Percentiles rank a stretch among this genome's conserved stretches.
phyloP scores from a whole-genome alignment of 2,797 vertebrate species.

The Australoheros facetus region DNA sequence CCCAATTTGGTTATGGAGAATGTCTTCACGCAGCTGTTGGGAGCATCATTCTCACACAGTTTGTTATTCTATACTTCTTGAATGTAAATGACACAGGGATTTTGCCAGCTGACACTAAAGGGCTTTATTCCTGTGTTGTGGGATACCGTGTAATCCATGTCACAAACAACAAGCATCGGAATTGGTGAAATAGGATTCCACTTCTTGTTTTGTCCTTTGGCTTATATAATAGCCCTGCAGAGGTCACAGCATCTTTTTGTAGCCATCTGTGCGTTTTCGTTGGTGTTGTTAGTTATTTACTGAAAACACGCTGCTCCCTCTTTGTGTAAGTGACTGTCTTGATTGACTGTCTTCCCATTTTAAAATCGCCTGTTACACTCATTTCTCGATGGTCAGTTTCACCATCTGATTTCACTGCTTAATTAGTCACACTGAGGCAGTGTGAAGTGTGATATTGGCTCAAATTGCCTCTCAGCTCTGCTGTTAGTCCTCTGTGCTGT shows the following conservation, averaged over 20 bases:
- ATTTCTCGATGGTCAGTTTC: constrained; percentile 67
- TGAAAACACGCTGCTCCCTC: not conserved
- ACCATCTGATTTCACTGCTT: constrained; percentile 71
- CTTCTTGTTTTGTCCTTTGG: constrained; percentile 56
- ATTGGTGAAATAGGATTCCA: constrained; percentile 59
- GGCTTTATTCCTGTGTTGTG: constrained; percentile 47
- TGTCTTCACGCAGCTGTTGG: constrained; percentile 29
- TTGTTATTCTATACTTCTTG: constrained; percentile 40
- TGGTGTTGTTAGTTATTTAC: constrained; percentile 2
- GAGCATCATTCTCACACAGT: constrained; percentile 9
- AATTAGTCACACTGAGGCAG: constrained; percentile 72
- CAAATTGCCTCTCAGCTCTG: constrained; percentile 61
- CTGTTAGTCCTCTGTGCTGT: constrained; percentile 64
- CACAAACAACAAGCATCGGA: constrained; percentile 46
- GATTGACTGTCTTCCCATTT: constrained; percentile 50
- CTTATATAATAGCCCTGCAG: constrained; percentile 45
- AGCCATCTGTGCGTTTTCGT: constrained; percentile 17
- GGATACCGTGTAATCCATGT: constrained; percentile 46
- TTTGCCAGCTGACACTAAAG: constrained; percentile 38
- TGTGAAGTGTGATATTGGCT: constrained; percentile 74
- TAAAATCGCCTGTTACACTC: constrained; percentile 53
- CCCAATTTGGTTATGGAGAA: constrained; percentile 46
- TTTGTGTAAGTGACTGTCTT: constrained; percentile 22
- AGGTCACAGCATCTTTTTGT: constrained; percentile 46
- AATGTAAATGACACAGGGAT: constrained; percentile 34